Evolutionary conservation across 2,888 invertebrate genomes (phyloP), one percentile per base, ranked within the genome.

Genomic region (Eubasilissa splendida): DNA sequence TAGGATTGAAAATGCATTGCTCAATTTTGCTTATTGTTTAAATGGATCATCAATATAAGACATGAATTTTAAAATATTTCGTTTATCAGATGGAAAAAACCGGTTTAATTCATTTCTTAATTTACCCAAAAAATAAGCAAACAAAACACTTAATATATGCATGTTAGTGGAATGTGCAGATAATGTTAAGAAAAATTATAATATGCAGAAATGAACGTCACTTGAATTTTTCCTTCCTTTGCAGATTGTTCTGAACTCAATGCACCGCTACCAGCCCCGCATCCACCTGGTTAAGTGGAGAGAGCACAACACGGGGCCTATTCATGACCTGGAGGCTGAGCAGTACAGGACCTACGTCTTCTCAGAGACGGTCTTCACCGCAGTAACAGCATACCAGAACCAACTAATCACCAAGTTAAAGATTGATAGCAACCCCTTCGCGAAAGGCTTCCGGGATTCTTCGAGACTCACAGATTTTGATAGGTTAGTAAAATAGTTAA

Each of bases 311-410:
- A 94, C 96, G 85, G 91, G 93, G 81, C 95, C 95, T 84, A 95
- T 96, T 86, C 95, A 95, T 81, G 97, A 97, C 88, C 92, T 99
- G 84, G 94, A 96, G 85, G 93, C 95, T 83, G 97, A 99, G 88
- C 96, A 97, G 88, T 97, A 96, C 89, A 94, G 97, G 86, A 98
- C 98, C 80, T 99, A 96, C 90, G 95, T 98, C 85, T 99, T 98
- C 90, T 96, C 98, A 4, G 99, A 99, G 91, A 97, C 98, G 1
- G 97, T 98, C 85, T 99, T 99, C 92, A 99, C 99, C 68, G 99
- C 99, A 56, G 99, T 99, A 85, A 99, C 99, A 58, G 99, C 99
- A 56, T 99, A 99, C 91, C 99, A 99, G 90, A 99, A 99, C 91
- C 99, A 99, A 91, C 93, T 98, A 92, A 99, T 99, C 87, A 99